Evolutionary conservation across 2,797 vertebrate genomes (phyloP).

Genomic region (Gymnoscopelus microlampas): DNA sequence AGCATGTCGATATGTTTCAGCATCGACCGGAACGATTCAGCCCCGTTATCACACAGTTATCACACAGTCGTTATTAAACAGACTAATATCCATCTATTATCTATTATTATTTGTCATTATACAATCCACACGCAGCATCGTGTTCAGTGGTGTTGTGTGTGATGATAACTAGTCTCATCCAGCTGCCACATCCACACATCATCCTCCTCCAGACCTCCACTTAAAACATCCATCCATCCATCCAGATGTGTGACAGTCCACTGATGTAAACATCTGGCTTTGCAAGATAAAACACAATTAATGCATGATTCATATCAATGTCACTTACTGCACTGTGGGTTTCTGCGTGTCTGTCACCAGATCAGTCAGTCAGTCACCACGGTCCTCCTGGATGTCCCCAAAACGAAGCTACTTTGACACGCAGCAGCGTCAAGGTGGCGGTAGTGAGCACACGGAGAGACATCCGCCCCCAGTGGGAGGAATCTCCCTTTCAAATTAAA

Average conservation of each 20-base stretch:
- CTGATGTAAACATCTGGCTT: background rate
- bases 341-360: constrained; percentile 41
- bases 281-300: background rate
- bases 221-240: background rate
- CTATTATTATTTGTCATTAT: too few relatives aligned
- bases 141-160: background rate
- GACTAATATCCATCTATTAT: constrained; percentile 13
- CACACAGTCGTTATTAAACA: background rate
- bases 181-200: constrained; percentile 74
- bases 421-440: constrained; percentile 47
- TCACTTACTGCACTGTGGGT: constrained; percentile 74
- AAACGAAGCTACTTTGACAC: constrained; percentile 71
- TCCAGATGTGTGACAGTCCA: background rate
- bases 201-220: background rate
- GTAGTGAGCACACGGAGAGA: constrained; percentile 1
- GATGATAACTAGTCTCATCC: constrained; percentile 67
- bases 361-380: constrained; percentile 53
- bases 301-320: background rate
- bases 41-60: background rate
- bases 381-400: constrained; percentile 56
- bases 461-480: constrained; percentile 22
- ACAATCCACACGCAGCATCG: background rate
- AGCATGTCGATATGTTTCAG: constrained; percentile 27
- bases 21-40: background rate
- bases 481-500: constrained; percentile 63